Conservation (phyloP, 2,888 invertebrate genomes). For the Sussaba pulchella region DNA sequence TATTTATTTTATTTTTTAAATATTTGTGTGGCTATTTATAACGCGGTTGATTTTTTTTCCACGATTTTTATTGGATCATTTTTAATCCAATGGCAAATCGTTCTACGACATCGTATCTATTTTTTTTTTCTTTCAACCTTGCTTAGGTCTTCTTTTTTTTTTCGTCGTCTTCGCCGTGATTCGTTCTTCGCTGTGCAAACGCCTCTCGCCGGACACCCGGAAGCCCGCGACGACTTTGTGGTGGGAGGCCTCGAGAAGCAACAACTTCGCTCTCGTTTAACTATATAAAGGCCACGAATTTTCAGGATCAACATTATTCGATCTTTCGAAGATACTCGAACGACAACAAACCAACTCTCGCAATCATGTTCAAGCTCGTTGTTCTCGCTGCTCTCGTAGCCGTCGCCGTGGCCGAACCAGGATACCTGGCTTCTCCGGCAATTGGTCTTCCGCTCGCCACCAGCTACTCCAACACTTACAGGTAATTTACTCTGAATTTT, state of each 20-base stretch:
- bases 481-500: conserved; percentile 77
- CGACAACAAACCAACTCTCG: neutral
- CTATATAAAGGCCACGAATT: conserved; percentile 31
- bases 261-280: neutral
- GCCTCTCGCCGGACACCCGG: conserved; percentile 4
- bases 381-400: conserved; percentile 71
- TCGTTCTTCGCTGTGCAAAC: neutral
- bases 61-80: neutral
- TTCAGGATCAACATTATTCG: conserved; percentile 21
- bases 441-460: conserved; percentile 80
- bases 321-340: conserved; percentile 31
- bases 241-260: conserved; percentile 8
- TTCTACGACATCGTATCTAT: neutral
- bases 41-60: neutral
- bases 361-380: conserved; percentile 69
- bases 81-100: conserved; percentile 8
- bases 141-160: neutral
- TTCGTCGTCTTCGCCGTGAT: neutral
- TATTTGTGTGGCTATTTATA: neutral
- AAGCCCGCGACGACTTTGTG: conserved; percentile 3
- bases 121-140: too few species aligned
- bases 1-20: neutral
- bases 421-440: conserved; percentile 65
- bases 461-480: conserved; percentile 79
- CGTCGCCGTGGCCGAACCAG: conserved; percentile 82